Base-by-base conservation (phyloP, 2,113 vertebrate genomes). In the Seriola quinqueradiata region DNA sequence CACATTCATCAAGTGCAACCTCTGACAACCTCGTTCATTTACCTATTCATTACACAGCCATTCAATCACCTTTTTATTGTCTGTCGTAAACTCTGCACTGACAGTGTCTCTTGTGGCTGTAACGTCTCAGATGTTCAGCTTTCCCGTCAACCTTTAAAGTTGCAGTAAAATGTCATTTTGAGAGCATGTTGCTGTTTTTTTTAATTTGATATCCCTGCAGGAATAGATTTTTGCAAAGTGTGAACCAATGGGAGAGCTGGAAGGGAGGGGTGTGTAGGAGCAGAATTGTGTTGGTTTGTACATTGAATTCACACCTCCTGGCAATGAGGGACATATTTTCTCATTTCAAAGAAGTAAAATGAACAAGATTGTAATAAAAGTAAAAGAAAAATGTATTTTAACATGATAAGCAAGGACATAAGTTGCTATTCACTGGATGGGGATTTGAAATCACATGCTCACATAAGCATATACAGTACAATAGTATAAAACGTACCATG, bases 1-100 rank as follows among this genome's bases (percentile, higher is more conserved):
- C 63, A 17, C 68, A 72, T 87, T 80, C 16, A 84, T 85, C 68
- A 65, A 52, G 4, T 21, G 5, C 34, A 28, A 9, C 83, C 79
- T 60, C 36, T 57, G 38, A 72, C 79, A 79, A 38, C 28, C 46
- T 68, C 55, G 40, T 65, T 60, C 52, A 79, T 79, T 85, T 79
- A 85, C 77, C 71, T 80, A 14, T 73, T 82, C 78, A 82, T 89
- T 75, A 80, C 42, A 59, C 12, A 44, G 38, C 42, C 77, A 25
- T 79, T 83, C 79, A 89, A 89, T 83, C 81, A 75, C 69, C 59
- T 40, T 57, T 92, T 89, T 73, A 85, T 40, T 75, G 64, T 55
- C 55, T 5, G 55, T 55, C 34, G 32, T 89, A 90, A 88, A 90
- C 63, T 68, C 57, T 9, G 16, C 55, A 44, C 34, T 28, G 55